These are phyloP conservation scores for Chamaea fasciata DNA, from an alignment of 2,113 vertebrate genomes.

Conservation along the genomic window DNA sequence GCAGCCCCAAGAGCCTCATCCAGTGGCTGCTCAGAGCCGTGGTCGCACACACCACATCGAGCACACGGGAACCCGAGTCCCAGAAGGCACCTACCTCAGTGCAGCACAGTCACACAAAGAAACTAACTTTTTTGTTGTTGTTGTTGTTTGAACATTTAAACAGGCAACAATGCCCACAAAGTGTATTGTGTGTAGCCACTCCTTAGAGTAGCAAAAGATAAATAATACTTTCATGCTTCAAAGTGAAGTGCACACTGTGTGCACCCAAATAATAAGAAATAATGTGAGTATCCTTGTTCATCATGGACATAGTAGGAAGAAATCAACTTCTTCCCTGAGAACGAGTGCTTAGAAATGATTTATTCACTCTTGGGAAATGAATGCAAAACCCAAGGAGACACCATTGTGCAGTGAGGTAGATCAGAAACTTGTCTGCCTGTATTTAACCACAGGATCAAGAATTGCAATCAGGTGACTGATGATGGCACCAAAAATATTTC, in stretches of 20 bases:
- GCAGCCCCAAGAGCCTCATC: neutral
- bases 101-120: neutral
- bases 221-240: constrained; percentile 61
- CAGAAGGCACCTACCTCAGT: neutral
- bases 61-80: neutral
- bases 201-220: constrained; percentile 28
- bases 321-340: constrained; percentile 60
- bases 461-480: neutral
- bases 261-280: constrained; percentile 60
- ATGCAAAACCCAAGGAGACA: constrained; percentile 49
- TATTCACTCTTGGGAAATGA: constrained; percentile 44
- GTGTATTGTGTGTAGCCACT: constrained; percentile 6
- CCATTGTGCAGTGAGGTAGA: constrained; percentile 20
- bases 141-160: constrained; percentile 52
- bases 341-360: constrained; percentile 41
- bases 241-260: constrained; percentile 52
- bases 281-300: constrained; percentile 55
- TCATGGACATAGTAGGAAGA: constrained; percentile 49
- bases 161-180: constrained; percentile 18
- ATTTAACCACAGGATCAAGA: constrained; percentile 21
- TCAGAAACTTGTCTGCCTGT: constrained; percentile 25
- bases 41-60: neutral
- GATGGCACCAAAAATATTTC: neutral
- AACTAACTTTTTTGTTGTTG: neutral
- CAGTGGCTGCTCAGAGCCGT: neutral